Conservation (phyloP, 2,888 invertebrate genomes). For the Linnaemya vulpina region DNA sequence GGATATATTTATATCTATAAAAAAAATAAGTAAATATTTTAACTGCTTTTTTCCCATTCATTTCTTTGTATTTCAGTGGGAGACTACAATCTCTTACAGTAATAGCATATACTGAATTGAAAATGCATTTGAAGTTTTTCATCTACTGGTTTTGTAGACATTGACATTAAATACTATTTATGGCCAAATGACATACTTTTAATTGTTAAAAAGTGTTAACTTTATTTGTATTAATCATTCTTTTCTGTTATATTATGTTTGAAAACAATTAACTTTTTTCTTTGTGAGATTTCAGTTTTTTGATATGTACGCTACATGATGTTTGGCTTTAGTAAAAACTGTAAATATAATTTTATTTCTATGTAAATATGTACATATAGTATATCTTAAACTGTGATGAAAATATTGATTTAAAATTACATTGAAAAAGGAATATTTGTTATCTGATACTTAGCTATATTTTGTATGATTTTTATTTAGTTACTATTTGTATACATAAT, state of each 20-base stretch:
- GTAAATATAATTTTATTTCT: too few species aligned
- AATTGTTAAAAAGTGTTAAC: conserved; percentile 20
- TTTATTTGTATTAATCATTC: conserved; percentile 31
- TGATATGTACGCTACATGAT: neutral
- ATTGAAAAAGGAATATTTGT: too few species aligned
- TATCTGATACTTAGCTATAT: too few species aligned
- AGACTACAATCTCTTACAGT: neutral
- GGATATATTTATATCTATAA: conserved; percentile 11
- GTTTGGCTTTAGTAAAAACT: neutral
- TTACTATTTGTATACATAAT: too few species aligned
- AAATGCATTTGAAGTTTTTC: conserved; percentile 21
- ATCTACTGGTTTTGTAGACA: conserved; percentile 49
- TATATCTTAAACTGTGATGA: too few species aligned
- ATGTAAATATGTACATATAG: too few species aligned
- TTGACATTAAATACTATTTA: conserved; percentile 60
- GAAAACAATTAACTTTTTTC: conserved; percentile 12
- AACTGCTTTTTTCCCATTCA: neutral
- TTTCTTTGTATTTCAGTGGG: neutral
- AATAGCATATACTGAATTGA: neutral
- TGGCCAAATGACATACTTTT: conserved; percentile 64
- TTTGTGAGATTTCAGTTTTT: neutral
- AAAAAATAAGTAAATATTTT: conserved; percentile 5
- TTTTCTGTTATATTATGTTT: conserved; percentile 4
- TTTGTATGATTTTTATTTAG: too few species aligned
- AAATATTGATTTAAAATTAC: too few species aligned